Evolutionary conservation across 2,888 invertebrate species (phyloP).

Genomic region (Apodemia zela): DNA sequence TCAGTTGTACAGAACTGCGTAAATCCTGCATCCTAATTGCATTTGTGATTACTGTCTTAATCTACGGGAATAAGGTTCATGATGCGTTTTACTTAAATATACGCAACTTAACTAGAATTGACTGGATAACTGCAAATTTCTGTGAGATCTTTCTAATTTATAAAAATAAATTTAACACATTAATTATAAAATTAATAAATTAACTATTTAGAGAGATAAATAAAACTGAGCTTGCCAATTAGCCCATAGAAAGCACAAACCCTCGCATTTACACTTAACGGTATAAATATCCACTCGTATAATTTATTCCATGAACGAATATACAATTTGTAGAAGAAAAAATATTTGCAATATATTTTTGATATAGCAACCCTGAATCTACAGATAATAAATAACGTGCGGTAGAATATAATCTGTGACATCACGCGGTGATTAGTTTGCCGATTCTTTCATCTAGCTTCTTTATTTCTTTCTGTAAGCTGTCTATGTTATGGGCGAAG

Average conservation of each 20-base stretch:
- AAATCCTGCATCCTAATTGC: too few species aligned
- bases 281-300: not conserved
- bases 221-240: constrained; percentile 3
- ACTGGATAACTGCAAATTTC: not conserved
- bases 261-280: not conserved
- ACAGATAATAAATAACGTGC: constrained; percentile 29
- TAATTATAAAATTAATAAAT: not conserved
- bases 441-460: constrained; percentile 87
- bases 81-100: too few species aligned
- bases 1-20: too few species aligned
- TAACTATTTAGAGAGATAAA: constrained; percentile 8
- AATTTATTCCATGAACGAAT: not conserved
- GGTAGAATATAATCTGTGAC: constrained; percentile 21
- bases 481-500: constrained; percentile 88
- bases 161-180: not conserved
- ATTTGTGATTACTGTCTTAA: too few species aligned
- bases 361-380: constrained; percentile 27
- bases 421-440: constrained; percentile 74
- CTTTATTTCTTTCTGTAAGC: constrained; percentile 87
- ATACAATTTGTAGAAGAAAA: constrained; percentile 11
- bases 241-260: not conserved
- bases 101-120: too few species aligned
- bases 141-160: not conserved
- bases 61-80: too few species aligned
- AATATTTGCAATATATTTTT: constrained; percentile 23